Evolutionary conservation across 1,140 invertebrate genomes (phyloP).

Genomic region (Diplogasteroides magnus): DNA sequence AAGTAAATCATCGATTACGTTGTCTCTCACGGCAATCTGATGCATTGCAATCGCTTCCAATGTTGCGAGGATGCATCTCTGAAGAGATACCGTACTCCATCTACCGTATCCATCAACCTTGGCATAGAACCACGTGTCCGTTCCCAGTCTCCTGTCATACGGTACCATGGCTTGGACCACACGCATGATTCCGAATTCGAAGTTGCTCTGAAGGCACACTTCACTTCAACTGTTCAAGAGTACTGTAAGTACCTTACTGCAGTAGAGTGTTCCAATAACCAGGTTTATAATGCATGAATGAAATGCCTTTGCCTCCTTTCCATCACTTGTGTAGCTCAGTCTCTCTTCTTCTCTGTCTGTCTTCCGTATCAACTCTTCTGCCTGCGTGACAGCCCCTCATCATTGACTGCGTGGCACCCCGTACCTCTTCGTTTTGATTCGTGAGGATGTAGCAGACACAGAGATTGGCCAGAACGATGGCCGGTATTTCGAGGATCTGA

Average conservation of each 20-base stretch:
- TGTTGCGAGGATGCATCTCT: neutral
- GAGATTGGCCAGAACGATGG: constrained; percentile 92
- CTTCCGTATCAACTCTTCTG: constrained; percentile 95
- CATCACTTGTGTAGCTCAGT: constrained; percentile 58
- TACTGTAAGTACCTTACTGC: constrained; percentile 80
- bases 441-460: constrained; percentile 99
- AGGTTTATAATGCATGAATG: constrained; percentile 98
- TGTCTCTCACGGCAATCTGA: constrained; percentile 79
- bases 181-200: constrained; percentile 95
- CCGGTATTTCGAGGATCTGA: constrained; percentile 82
- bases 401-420: neutral
- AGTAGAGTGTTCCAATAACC: constrained; percentile 94
- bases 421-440: constrained; percentile 85
- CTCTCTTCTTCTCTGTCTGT: constrained; percentile 95
- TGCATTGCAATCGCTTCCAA: constrained; percentile 59
- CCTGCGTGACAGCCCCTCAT: constrained; percentile 58
- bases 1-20: constrained; percentile 80
- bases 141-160: constrained; percentile 86
- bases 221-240: neutral
- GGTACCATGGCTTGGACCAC: constrained; percentile 94
- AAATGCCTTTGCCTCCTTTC: constrained; percentile 91
- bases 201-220: constrained; percentile 70
- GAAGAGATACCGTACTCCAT: neutral
- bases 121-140: constrained; percentile 94
- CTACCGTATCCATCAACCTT: constrained; percentile 65